Evolutionary conservation across 2,888 invertebrate species (phyloP).

Genomic region (Drosophila mulleri): DNA sequence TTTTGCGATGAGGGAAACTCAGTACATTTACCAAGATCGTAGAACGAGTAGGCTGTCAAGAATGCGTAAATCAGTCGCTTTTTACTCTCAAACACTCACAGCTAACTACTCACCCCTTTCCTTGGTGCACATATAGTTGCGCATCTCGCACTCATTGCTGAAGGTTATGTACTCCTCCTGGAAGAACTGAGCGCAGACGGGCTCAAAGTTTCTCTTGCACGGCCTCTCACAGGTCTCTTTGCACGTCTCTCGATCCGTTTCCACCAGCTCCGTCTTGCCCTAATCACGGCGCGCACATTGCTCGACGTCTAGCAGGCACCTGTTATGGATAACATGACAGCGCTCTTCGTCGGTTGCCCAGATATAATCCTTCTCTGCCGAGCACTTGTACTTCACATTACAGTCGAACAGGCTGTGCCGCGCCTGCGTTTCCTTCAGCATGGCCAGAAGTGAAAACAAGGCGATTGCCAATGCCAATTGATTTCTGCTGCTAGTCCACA

Average conservation of each 20-base stretch:
- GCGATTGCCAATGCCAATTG: neutral
- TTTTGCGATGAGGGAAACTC: neutral
- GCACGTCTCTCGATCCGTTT: conserved; percentile 21
- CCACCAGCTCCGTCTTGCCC: conserved; percentile 14
- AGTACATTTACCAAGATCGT: conserved; percentile 10
- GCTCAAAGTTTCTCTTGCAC: conserved; percentile 5
- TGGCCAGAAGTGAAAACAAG: neutral
- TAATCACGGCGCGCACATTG: conserved; percentile 23
- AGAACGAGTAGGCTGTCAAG: conserved; percentile 22
- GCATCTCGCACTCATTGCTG: conserved; percentile 35
- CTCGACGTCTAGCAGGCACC: conserved; percentile 16
- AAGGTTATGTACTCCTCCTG: conserved; percentile 28
- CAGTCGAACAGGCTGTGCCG: conserved; percentile 13
- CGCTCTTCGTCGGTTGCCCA: conserved; percentile 47
- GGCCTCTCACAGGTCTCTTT: conserved; percentile 15
- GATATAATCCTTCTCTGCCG: conserved; percentile 18
- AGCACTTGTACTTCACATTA: conserved; percentile 15
- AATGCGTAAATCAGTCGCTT: neutral
- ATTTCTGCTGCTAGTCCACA: conserved; percentile 11
- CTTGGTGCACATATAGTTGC: conserved; percentile 20
- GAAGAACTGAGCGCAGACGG: conserved; percentile 40
- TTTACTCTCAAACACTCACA: too few species aligned
- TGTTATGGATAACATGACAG: conserved; percentile 30
- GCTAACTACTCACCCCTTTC: conserved; percentile 14
- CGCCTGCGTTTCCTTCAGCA: conserved; percentile 1